Evolutionary conservation across 2,113 vertebrate species (phyloP).

Genomic region (Sula dactylatra): DNA sequence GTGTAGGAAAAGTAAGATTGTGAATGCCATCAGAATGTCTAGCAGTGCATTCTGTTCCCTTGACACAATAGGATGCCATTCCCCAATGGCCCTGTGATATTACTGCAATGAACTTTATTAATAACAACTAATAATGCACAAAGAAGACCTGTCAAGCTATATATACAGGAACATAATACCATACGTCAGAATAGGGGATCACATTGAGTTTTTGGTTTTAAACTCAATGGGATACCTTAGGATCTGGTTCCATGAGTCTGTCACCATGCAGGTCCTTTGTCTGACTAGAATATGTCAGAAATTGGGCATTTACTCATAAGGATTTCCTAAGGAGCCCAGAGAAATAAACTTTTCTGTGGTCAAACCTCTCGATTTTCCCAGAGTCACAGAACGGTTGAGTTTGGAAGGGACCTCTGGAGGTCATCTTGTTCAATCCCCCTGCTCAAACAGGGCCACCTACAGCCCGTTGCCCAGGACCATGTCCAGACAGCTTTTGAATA

Average conservation of each 20-base stretch:
- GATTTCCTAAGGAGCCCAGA: not conserved
- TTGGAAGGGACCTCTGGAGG: not conserved
- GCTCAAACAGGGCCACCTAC: not conserved
- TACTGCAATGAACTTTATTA: not conserved
- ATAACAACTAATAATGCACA: not conserved
- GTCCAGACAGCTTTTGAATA: not conserved
- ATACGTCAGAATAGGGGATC: not conserved
- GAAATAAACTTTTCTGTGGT: not conserved
- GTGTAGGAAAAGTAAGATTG: not conserved
- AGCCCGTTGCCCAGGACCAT: not conserved
- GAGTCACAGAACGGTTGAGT: not conserved
- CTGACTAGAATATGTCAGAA: not conserved
- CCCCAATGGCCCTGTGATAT: not conserved
- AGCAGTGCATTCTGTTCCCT: not conserved
- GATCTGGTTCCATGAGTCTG: not conserved
- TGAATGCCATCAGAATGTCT: not conserved
- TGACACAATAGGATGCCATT: fast-evolving
- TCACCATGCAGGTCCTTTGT: not conserved
- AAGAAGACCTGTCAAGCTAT: not conserved
- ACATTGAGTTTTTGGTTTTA: not conserved
- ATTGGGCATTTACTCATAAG: not conserved
- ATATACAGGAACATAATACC: not conserved
- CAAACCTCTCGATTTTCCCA: not conserved
- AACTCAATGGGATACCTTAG: not conserved
- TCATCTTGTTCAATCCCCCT: not conserved